Evolutionary conservation across 2,888 invertebrate genomes (phyloP), one percentile per base, ranked within the genome.

Genomic region (Eretmocerus hayati): DNA sequence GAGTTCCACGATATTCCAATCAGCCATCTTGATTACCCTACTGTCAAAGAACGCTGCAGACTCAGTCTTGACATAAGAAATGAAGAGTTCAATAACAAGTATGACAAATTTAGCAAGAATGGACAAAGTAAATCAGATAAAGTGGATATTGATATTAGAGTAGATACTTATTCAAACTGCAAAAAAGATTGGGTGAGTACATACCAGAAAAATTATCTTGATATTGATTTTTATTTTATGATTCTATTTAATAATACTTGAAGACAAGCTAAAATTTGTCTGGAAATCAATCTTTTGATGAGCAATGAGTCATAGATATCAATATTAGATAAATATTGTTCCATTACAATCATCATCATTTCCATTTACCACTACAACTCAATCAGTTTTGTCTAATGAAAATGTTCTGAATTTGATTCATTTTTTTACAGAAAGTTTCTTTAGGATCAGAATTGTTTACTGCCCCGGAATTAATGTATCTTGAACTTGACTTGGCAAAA

Each of bases 381-480:
- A n/a, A n/a, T n/a, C n/a, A n/a, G n/a, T n/a, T n/a, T n/a, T n/a
- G n/a, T n/a, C n/a, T n/a, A n/a, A n/a, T n/a, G n/a, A n/a, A n/a
- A n/a, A n/a, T n/a, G n/a, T n/a, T n/a, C n/a, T n/a, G n/a, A n/a
- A n/a, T n/a, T n/a, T n/a, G n/a, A n/a, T n/a, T n/a, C n/a, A n/a
- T n/a, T n/a, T 26, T 48, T 39, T 60, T 62, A 16, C 50, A 72
- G 69, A 69, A 64, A 61, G 63, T 73, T 35, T 66, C 68, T 2
- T 57, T 73, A 44, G 72, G 72, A 13, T 61, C 69, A 30, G 73
- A 73, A 53, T 56, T 73, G 39, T 70, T 69, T 50, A 60, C 69
- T 26, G 73, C 72, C 22, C 73, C 73, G 19, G 73, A 73, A 58
- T 62, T 72, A 58, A 73, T 73, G 72, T 73, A 73, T 40, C 60